Evolutionary conservation across 2,888 invertebrate species (phyloP).

Genomic region (Campoletis raptor): DNA sequence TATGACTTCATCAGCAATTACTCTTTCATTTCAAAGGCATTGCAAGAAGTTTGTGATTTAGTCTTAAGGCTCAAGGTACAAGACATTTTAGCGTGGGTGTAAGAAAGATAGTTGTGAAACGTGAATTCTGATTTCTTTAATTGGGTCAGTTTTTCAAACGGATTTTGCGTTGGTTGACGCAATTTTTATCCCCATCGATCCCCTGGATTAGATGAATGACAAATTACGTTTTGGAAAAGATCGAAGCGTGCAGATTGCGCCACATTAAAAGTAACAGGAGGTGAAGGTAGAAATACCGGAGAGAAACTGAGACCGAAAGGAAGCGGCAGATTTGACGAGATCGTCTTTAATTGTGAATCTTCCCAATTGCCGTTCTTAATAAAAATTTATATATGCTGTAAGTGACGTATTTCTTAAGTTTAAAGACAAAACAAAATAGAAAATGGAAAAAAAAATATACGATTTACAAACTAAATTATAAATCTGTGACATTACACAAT

Average conservation of each 20-base stretch:
- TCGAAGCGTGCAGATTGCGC: background rate
- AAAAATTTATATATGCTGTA: background rate
- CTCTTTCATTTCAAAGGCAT: background rate
- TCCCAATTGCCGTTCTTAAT: background rate
- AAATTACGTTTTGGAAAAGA: background rate
- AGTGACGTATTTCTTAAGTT: too few relatives aligned
- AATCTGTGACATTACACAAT: background rate
- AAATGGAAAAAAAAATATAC: background rate
- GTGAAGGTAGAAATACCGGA: background rate
- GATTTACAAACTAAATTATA: background rate
- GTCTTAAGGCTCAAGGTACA: background rate
- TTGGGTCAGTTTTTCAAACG: background rate
- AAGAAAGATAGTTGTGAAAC: background rate
- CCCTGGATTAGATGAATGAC: background rate
- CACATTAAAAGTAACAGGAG: background rate
- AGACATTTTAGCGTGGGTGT: background rate
- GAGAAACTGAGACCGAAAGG: background rate
- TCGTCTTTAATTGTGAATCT: background rate
- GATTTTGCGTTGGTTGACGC: background rate
- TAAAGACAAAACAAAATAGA: background rate
- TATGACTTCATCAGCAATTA: too few relatives aligned
- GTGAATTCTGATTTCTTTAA: background rate
- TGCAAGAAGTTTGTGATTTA: background rate
- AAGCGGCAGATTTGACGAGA: background rate
- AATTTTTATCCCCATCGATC: background rate